Evolutionary conservation across 1,140 invertebrate genomes (phyloP).

Genomic region (Steinernema feltiae): DNA sequence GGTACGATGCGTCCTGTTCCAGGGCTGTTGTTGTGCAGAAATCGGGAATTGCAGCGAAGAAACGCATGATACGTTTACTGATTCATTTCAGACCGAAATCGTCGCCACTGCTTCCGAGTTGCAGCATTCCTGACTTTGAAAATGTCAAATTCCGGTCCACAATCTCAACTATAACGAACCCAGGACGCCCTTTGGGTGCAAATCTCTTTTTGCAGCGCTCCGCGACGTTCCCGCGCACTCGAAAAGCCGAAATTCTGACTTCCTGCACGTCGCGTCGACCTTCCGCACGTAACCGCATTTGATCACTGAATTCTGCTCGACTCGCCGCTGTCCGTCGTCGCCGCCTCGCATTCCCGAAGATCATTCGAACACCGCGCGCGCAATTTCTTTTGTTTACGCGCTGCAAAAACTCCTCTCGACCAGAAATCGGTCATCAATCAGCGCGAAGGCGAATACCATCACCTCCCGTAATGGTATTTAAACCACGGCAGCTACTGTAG

Average conservation of each 20-base stretch:
- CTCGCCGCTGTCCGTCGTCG: not conserved
- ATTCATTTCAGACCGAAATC: too few species aligned
- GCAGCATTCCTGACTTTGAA: too few species aligned
- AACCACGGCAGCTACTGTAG: not conserved
- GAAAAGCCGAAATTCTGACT: not conserved
- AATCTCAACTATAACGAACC: not conserved
- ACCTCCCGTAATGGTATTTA: not conserved
- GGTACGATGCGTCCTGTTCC: too few species aligned
- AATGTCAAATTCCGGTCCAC: not conserved
- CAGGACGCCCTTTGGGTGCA: not conserved
- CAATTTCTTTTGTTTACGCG: slow-evolving; percentile 12
- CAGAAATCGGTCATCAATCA: slow-evolving; percentile 12
- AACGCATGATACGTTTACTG: too few species aligned
- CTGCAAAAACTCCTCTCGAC: not conserved
- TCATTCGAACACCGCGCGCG: slow-evolving; percentile 8
- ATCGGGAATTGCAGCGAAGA: not conserved
- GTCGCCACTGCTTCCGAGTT: too few species aligned
- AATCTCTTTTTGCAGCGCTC: not conserved
- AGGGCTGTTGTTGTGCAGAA: not conserved
- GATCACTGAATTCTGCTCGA: not conserved
- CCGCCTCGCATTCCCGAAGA: not conserved
- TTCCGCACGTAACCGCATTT: not conserved
- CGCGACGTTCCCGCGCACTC: not conserved
- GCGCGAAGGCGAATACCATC: not conserved
- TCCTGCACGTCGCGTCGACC: not conserved